Percentiles rank a stretch among this genome's conserved stretches.
These are phyloP conservation scores for Benthochromis sp. DNA, from an alignment of 2,113 vertebrate species.

Conservation along the genomic window DNA sequence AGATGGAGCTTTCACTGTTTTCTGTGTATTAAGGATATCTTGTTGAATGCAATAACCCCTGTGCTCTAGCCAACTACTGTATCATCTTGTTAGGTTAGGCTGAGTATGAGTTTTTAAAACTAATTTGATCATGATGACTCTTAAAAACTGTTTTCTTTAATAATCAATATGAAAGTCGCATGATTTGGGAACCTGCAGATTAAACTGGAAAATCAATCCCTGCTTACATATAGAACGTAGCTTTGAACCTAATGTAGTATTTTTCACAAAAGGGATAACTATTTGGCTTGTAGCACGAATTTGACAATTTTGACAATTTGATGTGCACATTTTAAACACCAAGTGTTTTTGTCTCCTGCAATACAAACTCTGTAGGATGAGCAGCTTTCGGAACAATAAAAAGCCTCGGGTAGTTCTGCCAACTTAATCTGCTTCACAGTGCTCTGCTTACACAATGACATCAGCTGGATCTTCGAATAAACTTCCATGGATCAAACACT, in stretches of 20 bases:
- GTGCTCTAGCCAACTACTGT: background rate
- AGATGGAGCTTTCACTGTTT: background rate
- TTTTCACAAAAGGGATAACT: background rate
- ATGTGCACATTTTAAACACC: background rate
- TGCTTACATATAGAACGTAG: background rate
- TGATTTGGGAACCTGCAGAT: background rate
- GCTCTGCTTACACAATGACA: background rate
- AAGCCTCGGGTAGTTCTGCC: background rate
- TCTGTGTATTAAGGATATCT: background rate
- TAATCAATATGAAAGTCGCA: background rate
- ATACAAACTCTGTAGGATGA: background rate
- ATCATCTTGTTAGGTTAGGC: background rate
- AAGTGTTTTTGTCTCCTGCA: background rate
- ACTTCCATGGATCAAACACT: background rate
- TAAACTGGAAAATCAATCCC: background rate
- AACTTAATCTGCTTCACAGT: background rate
- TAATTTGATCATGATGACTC: background rate
- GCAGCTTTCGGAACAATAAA: background rate
- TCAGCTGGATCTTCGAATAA: conserved; percentile 13
- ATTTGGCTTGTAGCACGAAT: background rate
- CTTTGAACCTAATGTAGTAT: background rate
- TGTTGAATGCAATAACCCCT: background rate
- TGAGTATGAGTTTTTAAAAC: background rate
- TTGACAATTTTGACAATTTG: background rate
- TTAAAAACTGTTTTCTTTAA: background rate